Evolutionary conservation across 2,888 invertebrate species (phyloP).

Genomic region (Melipona beecheii): DNA sequence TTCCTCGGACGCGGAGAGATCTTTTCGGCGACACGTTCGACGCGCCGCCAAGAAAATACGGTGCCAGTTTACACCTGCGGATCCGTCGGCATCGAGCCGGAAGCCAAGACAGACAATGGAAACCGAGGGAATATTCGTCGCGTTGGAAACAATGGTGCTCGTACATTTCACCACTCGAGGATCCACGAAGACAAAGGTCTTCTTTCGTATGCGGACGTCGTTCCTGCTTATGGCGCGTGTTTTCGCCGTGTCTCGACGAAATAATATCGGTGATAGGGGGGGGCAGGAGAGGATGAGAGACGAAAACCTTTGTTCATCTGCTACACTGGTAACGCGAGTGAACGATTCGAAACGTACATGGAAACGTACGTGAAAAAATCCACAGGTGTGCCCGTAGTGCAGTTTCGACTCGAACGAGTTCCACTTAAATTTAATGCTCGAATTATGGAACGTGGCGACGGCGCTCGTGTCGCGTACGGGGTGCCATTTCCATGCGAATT

Average conservation of each 20-base stretch:
- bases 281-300: too few species aligned
- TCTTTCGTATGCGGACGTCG: background rate
- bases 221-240: background rate
- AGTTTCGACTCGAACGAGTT: background rate
- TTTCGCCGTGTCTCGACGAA: background rate
- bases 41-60: constrained; percentile 67
- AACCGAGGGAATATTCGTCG: constrained; percentile 39
- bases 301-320: background rate
- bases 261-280: background rate
- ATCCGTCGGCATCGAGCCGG: constrained; percentile 54
- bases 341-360: background rate
- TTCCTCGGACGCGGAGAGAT: background rate
- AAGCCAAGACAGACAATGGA: constrained; percentile 45
- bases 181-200: constrained; percentile 36
- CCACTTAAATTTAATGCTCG: background rate
- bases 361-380: background rate
- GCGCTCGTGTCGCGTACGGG: background rate
- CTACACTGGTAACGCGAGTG: background rate
- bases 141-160: constrained; percentile 49
- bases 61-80: constrained; percentile 53
- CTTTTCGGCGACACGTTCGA: constrained; percentile 58
- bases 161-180: constrained; percentile 15
- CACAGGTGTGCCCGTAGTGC: constrained; percentile 4
- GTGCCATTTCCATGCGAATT: background rate
- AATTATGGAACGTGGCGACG: background rate